These are phyloP conservation scores for Charanyca ferruginea DNA, from an alignment of 2,888 invertebrate genomes.

Conservation along the genomic window DNA sequence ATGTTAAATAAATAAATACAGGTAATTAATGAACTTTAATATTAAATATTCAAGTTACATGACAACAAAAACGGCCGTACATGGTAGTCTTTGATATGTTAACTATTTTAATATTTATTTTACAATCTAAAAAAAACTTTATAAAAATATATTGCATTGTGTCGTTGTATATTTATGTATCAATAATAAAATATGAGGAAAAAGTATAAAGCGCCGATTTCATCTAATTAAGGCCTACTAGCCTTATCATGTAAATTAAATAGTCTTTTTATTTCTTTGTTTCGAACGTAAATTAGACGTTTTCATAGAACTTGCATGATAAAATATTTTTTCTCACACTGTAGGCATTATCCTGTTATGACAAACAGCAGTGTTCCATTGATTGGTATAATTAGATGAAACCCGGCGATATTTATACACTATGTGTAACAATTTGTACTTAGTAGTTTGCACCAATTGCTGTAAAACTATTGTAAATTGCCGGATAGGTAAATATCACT, in stretches of 20 bases:
- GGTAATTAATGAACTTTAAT: conserved; percentile 72
- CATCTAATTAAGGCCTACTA: conserved; percentile 55
- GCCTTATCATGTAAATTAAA: conserved; percentile 46
- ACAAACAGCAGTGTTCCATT: conserved; percentile 16
- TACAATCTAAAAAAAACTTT: conserved; percentile 79
- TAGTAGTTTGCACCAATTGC: conserved; percentile 73
- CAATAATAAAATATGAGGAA: conserved; percentile 76
- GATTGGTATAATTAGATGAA: conserved; percentile 48
- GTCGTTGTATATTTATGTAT: conserved; percentile 84
- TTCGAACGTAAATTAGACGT: conserved; percentile 34
- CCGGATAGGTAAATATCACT: conserved; percentile 76
- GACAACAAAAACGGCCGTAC: conserved; percentile 72
- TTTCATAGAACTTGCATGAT: conserved; percentile 40
- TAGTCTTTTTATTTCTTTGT: conserved; percentile 49
- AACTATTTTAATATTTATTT: conserved; percentile 69
- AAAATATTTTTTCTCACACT: conserved; percentile 27
- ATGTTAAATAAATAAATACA: conserved; percentile 74
- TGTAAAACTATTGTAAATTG: conserved; percentile 67
- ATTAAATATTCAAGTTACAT: conserved; percentile 77
- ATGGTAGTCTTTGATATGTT: conserved; percentile 84
- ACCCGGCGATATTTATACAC: conserved; percentile 40
- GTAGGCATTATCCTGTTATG: conserved; percentile 21
- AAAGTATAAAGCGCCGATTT: conserved; percentile 64
- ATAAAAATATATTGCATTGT: conserved; percentile 87
- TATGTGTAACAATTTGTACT: conserved; percentile 78